Base-by-base conservation (phyloP, 2,113 vertebrate genomes). In the Solea senegalensis region DNA sequence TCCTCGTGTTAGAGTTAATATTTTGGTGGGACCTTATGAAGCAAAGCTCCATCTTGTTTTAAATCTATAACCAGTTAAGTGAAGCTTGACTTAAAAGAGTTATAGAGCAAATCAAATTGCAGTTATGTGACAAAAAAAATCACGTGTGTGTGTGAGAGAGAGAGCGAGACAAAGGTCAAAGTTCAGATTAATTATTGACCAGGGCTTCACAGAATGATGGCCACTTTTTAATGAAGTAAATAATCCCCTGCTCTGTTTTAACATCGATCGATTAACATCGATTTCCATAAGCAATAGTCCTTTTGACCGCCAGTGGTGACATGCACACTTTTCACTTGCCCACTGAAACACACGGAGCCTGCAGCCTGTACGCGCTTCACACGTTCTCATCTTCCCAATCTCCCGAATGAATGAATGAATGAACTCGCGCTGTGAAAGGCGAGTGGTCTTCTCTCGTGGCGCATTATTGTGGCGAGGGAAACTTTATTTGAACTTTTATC, bases 301-400 rank as follows among this genome's bases (percentile, higher is more conserved):
- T n/a, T 34, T 34, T 76, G 13, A 69, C 65, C 54, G 40, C 9
- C 14, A 16, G 46, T 14, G 9, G 43, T 69, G 41, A 55, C 44
- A 10, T 51, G 54, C 60, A 8, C 76, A 46, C 34, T 60, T 12
- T 13, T 44, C 56, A 66, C 56, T 56, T 46, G 57, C 13, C 50
- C 15, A 3, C 46, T 55, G 55, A 54, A 60, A 62, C 55, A 74
- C 72, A 44, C 11, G 11, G 67, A 76, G 52, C 54, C 62, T 67
- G 27, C 58, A 57, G 58, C 69, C 53, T 53, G 48, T 51, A 11
- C 55, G 65, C 52, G 54, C 75, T 60, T 8, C 27, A 5, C 45
- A 12, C 10, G 11, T 41, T 21, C 51, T 44, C 27, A 46, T 55
- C 65, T 1, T 50, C 56, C 39, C 48, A 4, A 13, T 49, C 65